phyloP scores from a whole-genome alignment of 2,797 vertebrate species.

The Peromyscus aztecus region DNA sequence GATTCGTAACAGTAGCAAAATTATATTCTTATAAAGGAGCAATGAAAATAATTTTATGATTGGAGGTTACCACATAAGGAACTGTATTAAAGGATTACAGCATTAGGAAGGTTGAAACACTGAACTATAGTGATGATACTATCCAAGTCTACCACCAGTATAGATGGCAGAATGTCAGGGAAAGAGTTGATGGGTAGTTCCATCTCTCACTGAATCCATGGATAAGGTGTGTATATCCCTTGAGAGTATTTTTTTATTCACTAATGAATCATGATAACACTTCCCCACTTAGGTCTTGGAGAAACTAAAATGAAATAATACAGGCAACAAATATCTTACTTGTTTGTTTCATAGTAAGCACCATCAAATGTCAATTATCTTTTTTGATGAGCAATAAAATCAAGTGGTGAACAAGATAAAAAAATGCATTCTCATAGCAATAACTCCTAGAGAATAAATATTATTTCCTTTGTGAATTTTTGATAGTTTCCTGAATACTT shows the following conservation, averaged over 20 bases:
- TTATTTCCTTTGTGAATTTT: conserved; percentile 64
- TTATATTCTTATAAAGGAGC: neutral
- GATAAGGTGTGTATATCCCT: neutral
- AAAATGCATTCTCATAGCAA: conserved; percentile 59
- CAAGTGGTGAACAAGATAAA: conserved; percentile 31
- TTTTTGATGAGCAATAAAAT: conserved; percentile 62
- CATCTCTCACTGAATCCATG: neutral
- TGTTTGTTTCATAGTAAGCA: neutral
- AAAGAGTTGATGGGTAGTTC: neutral
- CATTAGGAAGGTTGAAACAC: neutral
- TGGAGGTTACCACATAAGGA: neutral
- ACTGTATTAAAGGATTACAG: neutral
- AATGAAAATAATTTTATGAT: neutral
- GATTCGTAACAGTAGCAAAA: neutral
- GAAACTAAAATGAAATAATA: conserved; percentile 28
- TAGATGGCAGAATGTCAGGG: neutral
- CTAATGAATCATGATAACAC: neutral
- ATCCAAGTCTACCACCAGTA: neutral
- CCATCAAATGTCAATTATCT: conserved; percentile 52
- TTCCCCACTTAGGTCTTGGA: neutral
- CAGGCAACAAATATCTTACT: neutral
- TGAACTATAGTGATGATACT: neutral
- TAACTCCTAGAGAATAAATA: conserved; percentile 7
- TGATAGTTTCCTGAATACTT: conserved; percentile 45
- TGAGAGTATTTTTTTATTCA: neutral